Conservation (phyloP, 2,797 vertebrate species). For the Microtus agrestis region DNA sequence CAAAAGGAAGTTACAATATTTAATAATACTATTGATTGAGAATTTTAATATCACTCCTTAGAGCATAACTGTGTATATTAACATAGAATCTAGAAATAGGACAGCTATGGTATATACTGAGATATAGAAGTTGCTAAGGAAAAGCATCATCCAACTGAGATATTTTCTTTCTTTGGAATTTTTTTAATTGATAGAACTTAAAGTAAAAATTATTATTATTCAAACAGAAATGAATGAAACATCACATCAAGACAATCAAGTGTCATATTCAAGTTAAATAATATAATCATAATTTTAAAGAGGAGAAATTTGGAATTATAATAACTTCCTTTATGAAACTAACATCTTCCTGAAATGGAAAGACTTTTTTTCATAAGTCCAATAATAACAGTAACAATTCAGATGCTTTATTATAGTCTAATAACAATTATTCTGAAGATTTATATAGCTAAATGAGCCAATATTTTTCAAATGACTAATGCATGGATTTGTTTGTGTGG, state of each 20-base stretch:
- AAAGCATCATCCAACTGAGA: not conserved
- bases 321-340: not conserved
- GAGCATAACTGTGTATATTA: not conserved
- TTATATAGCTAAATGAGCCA: not conserved
- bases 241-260: not conserved
- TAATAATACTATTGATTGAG: not conserved
- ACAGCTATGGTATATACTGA: fast-evolving
- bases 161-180: not conserved
- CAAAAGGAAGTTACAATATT: not conserved
- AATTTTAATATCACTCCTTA: not conserved
- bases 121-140: not conserved
- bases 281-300: not conserved
- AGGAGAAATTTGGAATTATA: not conserved
- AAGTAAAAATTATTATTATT: not conserved
- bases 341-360: not conserved
- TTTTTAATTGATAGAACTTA: not conserved
- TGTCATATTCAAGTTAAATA: not conserved
- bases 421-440: not conserved
- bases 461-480: not conserved
- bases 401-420: not conserved
- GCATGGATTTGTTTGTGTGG: not conserved
- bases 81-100: not conserved
- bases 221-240: not conserved
- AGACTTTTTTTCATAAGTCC: not conserved
- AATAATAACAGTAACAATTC: not conserved